Evolutionary conservation across 2,888 invertebrate genomes (phyloP), one percentile per base, ranked within the genome.

Genomic region (Priocnemis perturbator): DNA sequence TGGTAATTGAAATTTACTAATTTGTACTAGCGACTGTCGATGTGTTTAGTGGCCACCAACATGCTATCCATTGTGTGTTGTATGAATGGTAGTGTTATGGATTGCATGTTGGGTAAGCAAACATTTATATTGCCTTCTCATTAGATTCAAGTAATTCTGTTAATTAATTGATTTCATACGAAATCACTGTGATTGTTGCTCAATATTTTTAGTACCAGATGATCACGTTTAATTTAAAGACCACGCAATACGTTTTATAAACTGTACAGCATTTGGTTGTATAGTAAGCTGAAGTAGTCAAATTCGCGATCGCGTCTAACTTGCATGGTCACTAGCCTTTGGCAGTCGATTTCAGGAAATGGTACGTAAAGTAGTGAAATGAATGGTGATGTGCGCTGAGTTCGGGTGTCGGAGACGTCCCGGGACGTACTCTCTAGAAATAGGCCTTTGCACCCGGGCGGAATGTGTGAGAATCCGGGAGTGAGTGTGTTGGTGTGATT

Each of bases 401-500:
- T 23, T 59, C 19, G 59, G 59, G 47, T 59, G 59, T 59, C 59
- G 59, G 59, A 47, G 59, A 1, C 45, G 21, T 44, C 59, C 59
- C 59, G 59, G 59, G 59, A 44, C 21, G 45, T 37, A 17, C 59
- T 47, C 59, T 59, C 59, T 59, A 59, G 59, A 5, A 26, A 4
- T 57, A 57, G 57, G 57, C 19, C 11, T 59, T 59, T 59, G 59
- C 59, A 59, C 47, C 59, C 59, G 19, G 59, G 59, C 15, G 44
- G 59, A 44, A 59, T 59, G 59, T 45, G 59, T 15, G 59, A 59
- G 59, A 47, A 59, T 47, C n/a, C n/a, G n/a, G 47, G 59, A 59
- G 47, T 45, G 59, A 14, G 23, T 59, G 21, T 44, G 58, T 58
- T 44, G 58, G 45, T 37, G 20, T 47, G 21, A 15, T 14, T 45